Base-by-base conservation (phyloP, 2,888 invertebrate genomes). In the Seira ritae region DNA sequence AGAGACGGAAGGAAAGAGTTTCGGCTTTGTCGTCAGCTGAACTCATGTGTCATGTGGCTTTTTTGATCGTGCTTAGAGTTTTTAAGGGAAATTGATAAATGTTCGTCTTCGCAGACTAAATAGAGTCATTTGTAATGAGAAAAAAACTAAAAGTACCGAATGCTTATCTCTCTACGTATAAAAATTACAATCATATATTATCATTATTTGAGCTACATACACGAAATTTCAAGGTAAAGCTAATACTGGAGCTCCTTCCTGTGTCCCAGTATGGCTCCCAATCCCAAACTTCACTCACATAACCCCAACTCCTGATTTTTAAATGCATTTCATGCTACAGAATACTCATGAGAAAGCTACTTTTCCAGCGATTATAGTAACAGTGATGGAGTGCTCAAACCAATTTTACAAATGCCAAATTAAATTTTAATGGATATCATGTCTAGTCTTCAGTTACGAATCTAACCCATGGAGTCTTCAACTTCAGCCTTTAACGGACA, bases 381-480 rank as follows among this genome's bases (percentile, higher is more conserved):
- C 4, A 8, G 42, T 42, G 6, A 60, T n/a, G 60, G 60, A 15
- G 60, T 60, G 60, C 60, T 60, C 60, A 60, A 60, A 60, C 8
- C 60, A 3, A 60, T n/a, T 60, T 60, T 60, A 60, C 17, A n/a
- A 60, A 60, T 60, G 60, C 60, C 60, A 60, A 60, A 60, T 60
- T 60, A 60, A 60, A 60, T 10, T 60, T 60, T 60, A 15, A 60
- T 60, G 3, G n/a, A 42, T 42, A 4, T 42, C 42, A 42, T 8
- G 42, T 42, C 12, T 42, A n/a, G n/a, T n/a, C n/a, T n/a, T n/a
- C n/a, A n/a, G n/a, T n/a, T n/a, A n/a, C n/a, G n/a, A n/a, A n/a
- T n/a, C n/a, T n/a, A n/a, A n/a, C 42, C 42, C 42, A 12, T 42
- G 42, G 42, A 4, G 42, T n/a, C n/a, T n/a, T n/a, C n/a, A n/a